These are phyloP conservation scores for Oncorhynchus mykiss DNA, from an alignment of 2,113 vertebrate species.

Conservation along the genomic window DNA sequence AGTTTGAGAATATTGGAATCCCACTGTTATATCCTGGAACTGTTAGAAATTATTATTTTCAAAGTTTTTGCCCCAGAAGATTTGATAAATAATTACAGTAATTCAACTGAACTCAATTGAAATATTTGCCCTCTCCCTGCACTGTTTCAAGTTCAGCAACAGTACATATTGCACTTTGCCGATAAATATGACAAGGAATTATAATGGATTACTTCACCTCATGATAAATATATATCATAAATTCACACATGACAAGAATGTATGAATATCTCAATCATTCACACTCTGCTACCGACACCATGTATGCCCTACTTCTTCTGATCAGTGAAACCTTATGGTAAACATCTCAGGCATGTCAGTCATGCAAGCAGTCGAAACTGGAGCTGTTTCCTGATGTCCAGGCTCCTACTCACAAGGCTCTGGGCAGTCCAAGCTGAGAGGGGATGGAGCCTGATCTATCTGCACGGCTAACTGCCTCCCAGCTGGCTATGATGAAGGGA, in stretches of 20 bases:
- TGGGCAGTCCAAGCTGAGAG: background rate
- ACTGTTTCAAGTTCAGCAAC: background rate
- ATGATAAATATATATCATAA: background rate
- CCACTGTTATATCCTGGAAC: background rate
- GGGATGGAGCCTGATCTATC: conserved; percentile 8
- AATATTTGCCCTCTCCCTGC: too few relatives aligned
- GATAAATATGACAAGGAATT: background rate
- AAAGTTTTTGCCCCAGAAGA: background rate
- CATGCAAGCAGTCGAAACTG: conserved; percentile 9
- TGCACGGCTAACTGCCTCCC: conserved; percentile 1
- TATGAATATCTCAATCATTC: background rate
- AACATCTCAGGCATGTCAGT: conserved; percentile 33
- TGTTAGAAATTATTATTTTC: background rate
- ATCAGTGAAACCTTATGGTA: conserved; percentile 28
- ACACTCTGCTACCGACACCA: background rate
- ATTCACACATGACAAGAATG: background rate
- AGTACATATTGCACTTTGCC: background rate
- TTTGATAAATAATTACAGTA: background rate
- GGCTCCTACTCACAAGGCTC: background rate
- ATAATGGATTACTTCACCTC: background rate
- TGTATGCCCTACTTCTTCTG: conserved; percentile 1
- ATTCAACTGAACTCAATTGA: too few relatives aligned
- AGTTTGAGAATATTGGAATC: background rate
- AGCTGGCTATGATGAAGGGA: conserved; percentile 1
- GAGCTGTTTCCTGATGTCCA: conserved; percentile 2